Base-by-base conservation (phyloP, 1,140 invertebrate genomes). In the Panagrolaimus sp. region DNA sequence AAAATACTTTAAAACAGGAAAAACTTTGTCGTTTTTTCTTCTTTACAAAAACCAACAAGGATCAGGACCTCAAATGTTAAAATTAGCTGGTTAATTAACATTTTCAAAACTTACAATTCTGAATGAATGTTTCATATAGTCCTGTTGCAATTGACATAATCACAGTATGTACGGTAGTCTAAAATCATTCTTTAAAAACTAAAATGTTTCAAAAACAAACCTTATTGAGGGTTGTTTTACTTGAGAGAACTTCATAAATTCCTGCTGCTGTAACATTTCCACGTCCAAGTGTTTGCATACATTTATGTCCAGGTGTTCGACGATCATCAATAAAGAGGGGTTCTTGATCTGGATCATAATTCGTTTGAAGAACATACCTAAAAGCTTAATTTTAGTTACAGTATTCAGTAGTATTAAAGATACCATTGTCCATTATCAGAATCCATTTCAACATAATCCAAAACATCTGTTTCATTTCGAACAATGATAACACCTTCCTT, bases 331-430 rank as follows among this genome's bases (percentile, higher is more conserved):
- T 9, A 11, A 77, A 72, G 65, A 84, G 79, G 86, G 87, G 13
- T 20, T 1, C 9, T 13, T 46, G 16, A 53, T 66, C 66, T 16
- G 70, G 87, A 79, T 88, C 88, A 72, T 88, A 88, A 75, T 88
- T 88, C 1, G 88, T 88, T 76, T 88, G 85, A 38, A 88, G 83
- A 3, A 88, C 75, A 76, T 83, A 88, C 87, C 87, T 88, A 38
- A 38, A 38, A 38, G n/a, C n/a, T n/a, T 38, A 38, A 38, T 4
- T 7, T 4, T 38, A 4, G 31, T 7, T 38, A 38, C 2, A 38
- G 31, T 4, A 38, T 38, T 4, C 31, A 4, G 31, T 38, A 38
- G 7, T 38, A 38, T 4, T 7, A 38, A 38, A 4, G 31, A 4
- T 44, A n/a, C 31, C 51, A 20, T 20, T 25, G 11, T 20, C 51